Conservation (phyloP, 2,888 invertebrate genomes). For the Pedicia rivosa region DNA sequence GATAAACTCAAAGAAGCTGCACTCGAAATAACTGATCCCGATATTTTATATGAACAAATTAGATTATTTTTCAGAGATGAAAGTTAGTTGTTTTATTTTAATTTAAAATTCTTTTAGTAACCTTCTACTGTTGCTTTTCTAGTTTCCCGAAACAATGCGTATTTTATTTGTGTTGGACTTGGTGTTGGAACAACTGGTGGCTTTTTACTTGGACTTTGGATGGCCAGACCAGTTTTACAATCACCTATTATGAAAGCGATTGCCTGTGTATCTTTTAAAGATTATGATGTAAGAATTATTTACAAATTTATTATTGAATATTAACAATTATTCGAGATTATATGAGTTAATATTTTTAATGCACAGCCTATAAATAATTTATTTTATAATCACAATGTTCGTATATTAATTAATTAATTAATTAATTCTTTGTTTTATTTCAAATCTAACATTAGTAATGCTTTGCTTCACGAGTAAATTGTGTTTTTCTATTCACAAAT, state of each 20-base stretch:
- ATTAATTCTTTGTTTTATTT: too few relatives aligned
- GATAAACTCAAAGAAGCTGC: slow-evolving; percentile 10
- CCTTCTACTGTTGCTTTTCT: slow-evolving; percentile 5
- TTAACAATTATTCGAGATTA: too few relatives aligned
- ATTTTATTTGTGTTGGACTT: slow-evolving; percentile 26
- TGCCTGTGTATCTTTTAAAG: slow-evolving; percentile 24
- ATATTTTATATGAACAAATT: slow-evolving; percentile 12
- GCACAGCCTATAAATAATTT: too few relatives aligned
- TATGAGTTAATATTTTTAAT: too few relatives aligned
- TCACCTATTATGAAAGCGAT: slow-evolving; percentile 28
- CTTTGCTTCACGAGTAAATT: too few relatives aligned
- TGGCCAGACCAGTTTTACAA: slow-evolving; percentile 16
- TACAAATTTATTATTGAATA: too few relatives aligned
- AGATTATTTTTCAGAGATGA: slow-evolving; percentile 14
- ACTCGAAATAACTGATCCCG: slow-evolving; percentile 10
- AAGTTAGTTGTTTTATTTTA: slow-evolving; percentile 11
- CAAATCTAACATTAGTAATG: too few relatives aligned
- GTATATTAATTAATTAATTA: too few relatives aligned
- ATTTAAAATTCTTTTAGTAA: slow-evolving; percentile 1
- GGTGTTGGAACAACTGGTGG: slow-evolving; percentile 25
- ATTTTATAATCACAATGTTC: too few relatives aligned
- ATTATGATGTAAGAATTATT: slow-evolving; percentile 24
- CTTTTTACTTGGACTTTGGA: slow-evolving; percentile 21
- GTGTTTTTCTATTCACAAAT: too few relatives aligned
- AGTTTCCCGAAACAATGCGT: slow-evolving; percentile 23